A percentile compares a stretch with the other conserved stretches of the same genome.
These are phyloP conservation scores for Melinopterus prodromus DNA, from an alignment of 2,888 invertebrate species.

Conservation along the genomic window DNA sequence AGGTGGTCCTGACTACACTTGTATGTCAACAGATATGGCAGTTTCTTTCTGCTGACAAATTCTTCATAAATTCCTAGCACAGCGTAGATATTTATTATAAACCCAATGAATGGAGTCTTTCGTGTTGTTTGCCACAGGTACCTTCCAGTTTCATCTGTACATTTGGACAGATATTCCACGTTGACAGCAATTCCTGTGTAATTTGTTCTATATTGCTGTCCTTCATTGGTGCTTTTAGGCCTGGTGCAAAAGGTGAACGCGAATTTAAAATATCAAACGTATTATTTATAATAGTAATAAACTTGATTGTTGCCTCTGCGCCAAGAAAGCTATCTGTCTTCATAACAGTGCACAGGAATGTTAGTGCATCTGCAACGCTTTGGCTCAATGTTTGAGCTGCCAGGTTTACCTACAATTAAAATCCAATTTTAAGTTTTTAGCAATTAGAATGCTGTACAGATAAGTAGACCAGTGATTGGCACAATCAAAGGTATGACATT, in stretches of 20 bases:
- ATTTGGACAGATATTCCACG: background rate
- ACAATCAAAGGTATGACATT: background rate
- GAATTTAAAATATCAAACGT: background rate
- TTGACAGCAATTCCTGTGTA: background rate
- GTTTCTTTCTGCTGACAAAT: background rate
- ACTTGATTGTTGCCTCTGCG: background rate
- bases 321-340: background rate
- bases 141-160: background rate
- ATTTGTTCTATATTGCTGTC: background rate
- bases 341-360: background rate
- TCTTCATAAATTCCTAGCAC: conserved; percentile 4
- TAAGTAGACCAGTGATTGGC: background rate
- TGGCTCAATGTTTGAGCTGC: conserved; percentile 4
- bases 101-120: background rate
- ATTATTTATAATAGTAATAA: background rate
- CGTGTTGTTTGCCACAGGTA: background rate
- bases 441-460: background rate
- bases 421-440: background rate
- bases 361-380: background rate
- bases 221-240: conserved; percentile 4
- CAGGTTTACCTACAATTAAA: background rate
- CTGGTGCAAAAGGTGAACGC: background rate
- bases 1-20: background rate
- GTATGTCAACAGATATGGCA: background rate
- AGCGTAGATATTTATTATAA: background rate